A percentile compares a stretch with the other conserved stretches of the same genome.
phyloP scores from a whole-genome alignment of 2,113 vertebrate species.

The Colaptes auratus region DNA sequence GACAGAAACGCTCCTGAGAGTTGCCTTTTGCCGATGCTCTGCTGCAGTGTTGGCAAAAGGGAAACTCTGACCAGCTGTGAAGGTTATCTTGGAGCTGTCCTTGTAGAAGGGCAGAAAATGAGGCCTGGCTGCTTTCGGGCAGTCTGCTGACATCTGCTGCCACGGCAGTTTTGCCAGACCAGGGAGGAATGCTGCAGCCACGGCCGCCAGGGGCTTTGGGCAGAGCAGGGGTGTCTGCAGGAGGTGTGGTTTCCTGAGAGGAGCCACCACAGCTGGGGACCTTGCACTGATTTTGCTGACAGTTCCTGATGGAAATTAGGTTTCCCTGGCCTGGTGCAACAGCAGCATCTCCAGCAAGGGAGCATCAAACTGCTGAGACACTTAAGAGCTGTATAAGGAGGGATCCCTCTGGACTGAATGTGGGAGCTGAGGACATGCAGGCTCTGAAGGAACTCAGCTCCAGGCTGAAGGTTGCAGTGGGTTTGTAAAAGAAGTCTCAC shows the following conservation, averaged over 20 bases:
- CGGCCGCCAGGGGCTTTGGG: constrained; percentile 11
- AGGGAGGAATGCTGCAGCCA: constrained; percentile 1
- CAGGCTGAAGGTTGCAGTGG: background rate
- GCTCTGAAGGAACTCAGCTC: background rate
- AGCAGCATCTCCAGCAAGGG: constrained; percentile 19
- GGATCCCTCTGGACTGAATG: background rate
- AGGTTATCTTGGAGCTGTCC: constrained; percentile 49
- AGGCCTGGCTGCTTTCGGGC: constrained; percentile 41
- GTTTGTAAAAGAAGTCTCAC: background rate
- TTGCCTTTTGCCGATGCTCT: constrained; percentile 14
- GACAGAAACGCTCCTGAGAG: background rate
- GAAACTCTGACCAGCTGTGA: constrained; percentile 10
- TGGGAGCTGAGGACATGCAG: fast-evolving
- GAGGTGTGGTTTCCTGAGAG: constrained; percentile 52
- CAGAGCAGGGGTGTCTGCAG: constrained; percentile 26
- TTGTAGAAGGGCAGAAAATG: constrained; percentile 43
- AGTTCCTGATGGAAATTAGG: constrained; percentile 41
- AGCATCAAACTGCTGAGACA: background rate
- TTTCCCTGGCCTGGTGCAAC: background rate
- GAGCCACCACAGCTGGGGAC: constrained; percentile 15
- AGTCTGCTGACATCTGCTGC: constrained; percentile 48
- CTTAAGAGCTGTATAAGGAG: background rate
- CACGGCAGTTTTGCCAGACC: constrained; percentile 13
- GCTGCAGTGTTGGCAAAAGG: background rate
- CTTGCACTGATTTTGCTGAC: constrained; percentile 41